Conservation (phyloP, 2,888 invertebrate species). For the Thera obeliscata region DNA sequence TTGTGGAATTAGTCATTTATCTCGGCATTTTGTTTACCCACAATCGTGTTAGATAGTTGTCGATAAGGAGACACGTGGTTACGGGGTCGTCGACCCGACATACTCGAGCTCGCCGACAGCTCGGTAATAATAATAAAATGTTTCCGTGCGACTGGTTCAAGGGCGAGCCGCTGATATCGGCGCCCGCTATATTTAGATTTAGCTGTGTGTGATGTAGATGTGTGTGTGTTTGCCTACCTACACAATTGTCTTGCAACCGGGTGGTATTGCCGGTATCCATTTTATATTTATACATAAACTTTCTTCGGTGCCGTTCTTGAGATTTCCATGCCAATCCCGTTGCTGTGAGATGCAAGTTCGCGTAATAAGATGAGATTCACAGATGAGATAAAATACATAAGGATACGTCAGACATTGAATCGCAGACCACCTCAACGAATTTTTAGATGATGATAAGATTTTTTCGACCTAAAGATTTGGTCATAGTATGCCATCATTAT, state of each 20-base stretch:
- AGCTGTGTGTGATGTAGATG: constrained; percentile 76
- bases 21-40: constrained; percentile 82
- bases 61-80: constrained; percentile 85
- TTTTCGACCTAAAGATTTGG: too few species aligned
- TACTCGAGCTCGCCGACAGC: constrained; percentile 84
- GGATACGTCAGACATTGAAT: too few species aligned
- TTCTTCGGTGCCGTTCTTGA: constrained; percentile 28
- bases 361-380: too few species aligned
- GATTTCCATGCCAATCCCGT: constrained; percentile 32
- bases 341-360: constrained; percentile 4
- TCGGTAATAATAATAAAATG: constrained; percentile 85
- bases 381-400: too few species aligned
- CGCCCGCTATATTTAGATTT: constrained; percentile 84
- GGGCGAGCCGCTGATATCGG: constrained; percentile 85
- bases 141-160: constrained; percentile 85
- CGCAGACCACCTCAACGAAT: too few species aligned
- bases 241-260: constrained; percentile 62
- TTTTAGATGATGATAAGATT: too few species aligned
- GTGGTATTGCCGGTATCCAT: constrained; percentile 35
- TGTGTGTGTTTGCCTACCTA: constrained; percentile 65
- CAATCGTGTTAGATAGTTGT: constrained; percentile 85
- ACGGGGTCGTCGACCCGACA: constrained; percentile 82
- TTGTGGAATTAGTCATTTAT: constrained; percentile 84
- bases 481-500: too few species aligned
- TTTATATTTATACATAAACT: constrained; percentile 28